These are phyloP conservation scores for Acanthococcus lagerstroemiae DNA, from an alignment of 2,888 invertebrate genomes.

Conservation along the genomic window DNA sequence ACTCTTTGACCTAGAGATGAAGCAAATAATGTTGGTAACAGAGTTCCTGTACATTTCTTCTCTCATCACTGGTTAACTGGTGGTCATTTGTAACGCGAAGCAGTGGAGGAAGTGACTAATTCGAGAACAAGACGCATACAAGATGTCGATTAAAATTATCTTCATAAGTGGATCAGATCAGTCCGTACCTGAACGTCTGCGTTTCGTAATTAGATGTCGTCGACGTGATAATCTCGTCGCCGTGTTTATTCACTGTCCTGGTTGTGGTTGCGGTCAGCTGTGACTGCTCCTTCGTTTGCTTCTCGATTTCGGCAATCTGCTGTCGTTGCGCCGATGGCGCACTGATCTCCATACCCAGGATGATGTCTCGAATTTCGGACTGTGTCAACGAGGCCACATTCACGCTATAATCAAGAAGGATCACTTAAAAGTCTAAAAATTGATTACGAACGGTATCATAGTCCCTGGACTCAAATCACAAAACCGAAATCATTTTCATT, in stretches of 20 bases:
- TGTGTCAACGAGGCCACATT: constrained; percentile 98
- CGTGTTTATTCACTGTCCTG: constrained; percentile 96
- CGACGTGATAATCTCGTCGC: constrained; percentile 97
- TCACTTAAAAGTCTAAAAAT: neutral
- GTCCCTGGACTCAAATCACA: neutral
- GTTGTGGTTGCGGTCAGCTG: constrained; percentile 98
- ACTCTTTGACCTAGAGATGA: too few species aligned
- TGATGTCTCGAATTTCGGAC: constrained; percentile 95
- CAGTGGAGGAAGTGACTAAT: too few species aligned
- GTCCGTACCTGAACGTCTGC: constrained; percentile 76
- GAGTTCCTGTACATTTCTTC: too few species aligned
- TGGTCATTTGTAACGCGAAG: too few species aligned
- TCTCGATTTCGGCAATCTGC: constrained; percentile 99
- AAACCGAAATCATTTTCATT: constrained; percentile 40
- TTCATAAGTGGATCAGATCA: too few species aligned
- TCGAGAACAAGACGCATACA: neutral
- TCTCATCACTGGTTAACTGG: too few species aligned
- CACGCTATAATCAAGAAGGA: constrained; percentile 51
- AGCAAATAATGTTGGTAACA: too few species aligned
- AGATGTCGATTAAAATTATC: neutral
- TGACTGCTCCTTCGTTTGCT: constrained; percentile 97
- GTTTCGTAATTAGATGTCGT: constrained; percentile 99
- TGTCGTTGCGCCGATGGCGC: constrained; percentile 98
- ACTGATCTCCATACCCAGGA: constrained; percentile 82
- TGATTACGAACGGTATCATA: neutral